Evolutionary conservation across 2,113 vertebrate species (phyloP).

Genomic region (Brienomyrus brachyistius): DNA sequence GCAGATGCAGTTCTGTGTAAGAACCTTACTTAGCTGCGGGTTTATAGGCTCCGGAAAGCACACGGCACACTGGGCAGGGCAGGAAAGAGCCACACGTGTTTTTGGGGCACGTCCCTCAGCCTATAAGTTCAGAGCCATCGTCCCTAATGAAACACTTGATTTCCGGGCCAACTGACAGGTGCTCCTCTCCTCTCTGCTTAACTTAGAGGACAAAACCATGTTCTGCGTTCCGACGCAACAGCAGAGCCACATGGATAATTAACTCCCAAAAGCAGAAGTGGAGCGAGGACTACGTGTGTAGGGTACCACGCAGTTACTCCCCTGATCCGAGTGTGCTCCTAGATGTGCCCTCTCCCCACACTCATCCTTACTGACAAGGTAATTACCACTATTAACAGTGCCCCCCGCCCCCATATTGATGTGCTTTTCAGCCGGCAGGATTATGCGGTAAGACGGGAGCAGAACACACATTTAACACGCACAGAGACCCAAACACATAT

Average conservation of each 20-base stretch:
- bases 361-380: background rate
- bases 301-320: conserved; percentile 49
- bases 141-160: conserved; percentile 30
- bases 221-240: conserved; percentile 64
- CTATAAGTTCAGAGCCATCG: background rate
- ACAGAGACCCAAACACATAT: conserved; percentile 9
- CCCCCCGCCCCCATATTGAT: background rate
- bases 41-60: background rate
- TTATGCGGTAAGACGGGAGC: background rate
- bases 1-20: background rate
- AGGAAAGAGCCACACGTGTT: background rate
- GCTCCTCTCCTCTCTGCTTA: conserved; percentile 77
- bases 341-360: background rate
- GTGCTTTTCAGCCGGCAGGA: background rate
- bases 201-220: conserved; percentile 78
- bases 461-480: background rate
- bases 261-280: conserved; percentile 63
- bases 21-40: background rate
- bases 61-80: background rate
- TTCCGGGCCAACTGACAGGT: conserved; percentile 58
- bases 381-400: background rate
- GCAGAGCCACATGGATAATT: conserved; percentile 70
- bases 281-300: conserved; percentile 44
- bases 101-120: background rate
- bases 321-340: conserved; percentile 27